Conservation (phyloP, 1,140 invertebrate species). For the Brachionus plicatilis region DNA sequence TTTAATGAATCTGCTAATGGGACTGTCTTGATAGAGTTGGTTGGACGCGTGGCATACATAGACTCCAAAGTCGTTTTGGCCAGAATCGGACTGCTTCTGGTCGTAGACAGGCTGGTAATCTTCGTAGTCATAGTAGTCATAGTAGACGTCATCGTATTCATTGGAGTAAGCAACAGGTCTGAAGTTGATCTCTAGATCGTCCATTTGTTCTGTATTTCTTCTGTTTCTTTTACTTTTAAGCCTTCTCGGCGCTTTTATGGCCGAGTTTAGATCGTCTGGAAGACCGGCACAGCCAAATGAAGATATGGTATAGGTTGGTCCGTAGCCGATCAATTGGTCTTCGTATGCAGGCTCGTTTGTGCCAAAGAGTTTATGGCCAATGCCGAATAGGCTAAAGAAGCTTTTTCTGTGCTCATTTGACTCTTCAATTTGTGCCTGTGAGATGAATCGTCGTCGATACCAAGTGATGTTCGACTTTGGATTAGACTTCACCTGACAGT, state of each 20-base stretch:
- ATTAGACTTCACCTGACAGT: slow-evolving; percentile 26
- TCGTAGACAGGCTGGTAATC: neutral
- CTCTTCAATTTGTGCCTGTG: neutral
- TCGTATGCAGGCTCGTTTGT: neutral
- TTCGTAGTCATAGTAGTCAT: neutral
- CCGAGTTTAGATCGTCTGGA: neutral
- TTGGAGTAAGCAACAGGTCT: neutral
- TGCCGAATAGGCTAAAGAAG: neutral
- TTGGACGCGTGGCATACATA: slow-evolving; percentile 23
- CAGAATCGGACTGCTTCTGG: neutral
- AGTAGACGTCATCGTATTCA: neutral
- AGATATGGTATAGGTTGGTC: slow-evolving; percentile 18
- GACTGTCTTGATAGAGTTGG: neutral
- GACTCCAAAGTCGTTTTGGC: slow-evolving; percentile 11
- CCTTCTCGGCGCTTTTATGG: neutral
- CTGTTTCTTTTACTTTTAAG: neutral
- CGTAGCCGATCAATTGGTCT: slow-evolving; percentile 28
- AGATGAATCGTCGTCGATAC: neutral
- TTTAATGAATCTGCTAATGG: slow-evolving; percentile 1
- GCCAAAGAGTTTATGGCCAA: neutral
- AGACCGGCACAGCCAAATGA: slow-evolving; percentile 12
- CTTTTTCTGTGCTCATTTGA: neutral
- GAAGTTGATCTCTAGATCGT: neutral
- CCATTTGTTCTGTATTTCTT: neutral
- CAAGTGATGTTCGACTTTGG: slow-evolving; percentile 30